Percentiles rank a stretch among this genome's conserved stretches.
Evolutionary conservation across 2,888 invertebrate species (phyloP).

Genomic region (Stegana nigrithorax): DNA sequence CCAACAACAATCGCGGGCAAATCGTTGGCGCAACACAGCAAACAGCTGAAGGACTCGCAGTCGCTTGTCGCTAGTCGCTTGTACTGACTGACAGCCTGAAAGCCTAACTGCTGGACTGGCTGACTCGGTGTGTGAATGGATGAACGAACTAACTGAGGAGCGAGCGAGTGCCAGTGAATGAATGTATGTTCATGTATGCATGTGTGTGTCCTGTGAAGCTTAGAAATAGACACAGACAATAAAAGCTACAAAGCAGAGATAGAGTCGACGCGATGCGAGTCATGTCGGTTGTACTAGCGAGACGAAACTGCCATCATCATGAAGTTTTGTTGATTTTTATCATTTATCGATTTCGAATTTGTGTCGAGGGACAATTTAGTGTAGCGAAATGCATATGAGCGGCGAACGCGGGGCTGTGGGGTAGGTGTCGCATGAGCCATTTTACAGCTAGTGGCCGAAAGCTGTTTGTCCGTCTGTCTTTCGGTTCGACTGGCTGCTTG

Average conservation of each 20-base stretch:
- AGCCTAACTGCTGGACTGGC: neutral
- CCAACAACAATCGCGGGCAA: neutral
- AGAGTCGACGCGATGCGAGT: too few species aligned
- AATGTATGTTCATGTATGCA: neutral
- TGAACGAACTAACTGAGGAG: too few species aligned
- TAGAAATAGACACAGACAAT: slow-evolving; percentile 60
- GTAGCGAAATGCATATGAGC: slow-evolving; percentile 31
- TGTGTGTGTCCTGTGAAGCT: slow-evolving; percentile 54
- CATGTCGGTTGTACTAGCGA: too few species aligned
- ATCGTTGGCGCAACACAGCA: neutral
- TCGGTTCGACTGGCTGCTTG: slow-evolving; percentile 30
- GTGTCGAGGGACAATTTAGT: slow-evolving; percentile 62
- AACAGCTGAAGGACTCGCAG: slow-evolving; percentile 3
- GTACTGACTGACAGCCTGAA: neutral
- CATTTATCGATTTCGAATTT: slow-evolving; percentile 67
- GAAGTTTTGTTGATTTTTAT: slow-evolving; percentile 66
- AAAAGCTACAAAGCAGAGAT: slow-evolving; percentile 64
- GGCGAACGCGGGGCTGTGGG: slow-evolving; percentile 10
- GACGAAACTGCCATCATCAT: slow-evolving; percentile 44
- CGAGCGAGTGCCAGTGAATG: too few species aligned
- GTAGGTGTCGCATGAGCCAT: neutral
- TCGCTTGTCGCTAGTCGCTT: neutral
- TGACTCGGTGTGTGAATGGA: too few species aligned
- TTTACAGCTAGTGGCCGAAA: neutral
- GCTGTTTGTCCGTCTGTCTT: slow-evolving; percentile 3